A percentile compares a stretch with the other conserved stretches of the same genome.
These are phyloP conservation scores for Macroramphosus scolopax DNA, from an alignment of 2,797 vertebrate genomes.

Conservation along the genomic window DNA sequence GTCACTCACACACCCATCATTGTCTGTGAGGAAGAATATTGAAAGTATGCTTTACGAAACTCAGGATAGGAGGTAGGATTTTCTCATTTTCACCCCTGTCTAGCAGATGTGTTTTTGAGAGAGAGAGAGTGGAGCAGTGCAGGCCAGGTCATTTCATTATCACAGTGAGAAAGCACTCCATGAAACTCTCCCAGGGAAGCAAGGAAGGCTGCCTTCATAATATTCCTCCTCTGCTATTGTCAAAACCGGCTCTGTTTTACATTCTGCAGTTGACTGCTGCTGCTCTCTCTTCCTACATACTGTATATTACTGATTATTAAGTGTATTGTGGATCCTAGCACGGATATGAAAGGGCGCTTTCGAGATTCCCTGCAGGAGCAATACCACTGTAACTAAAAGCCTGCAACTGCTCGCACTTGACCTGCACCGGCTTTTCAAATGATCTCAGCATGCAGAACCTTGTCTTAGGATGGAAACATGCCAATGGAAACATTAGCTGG, in stretches of 20 bases:
- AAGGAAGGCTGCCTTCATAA: conserved; percentile 63
- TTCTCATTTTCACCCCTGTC: conserved; percentile 73
- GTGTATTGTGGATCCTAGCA: conserved; percentile 7
- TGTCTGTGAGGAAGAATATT: conserved; percentile 63
- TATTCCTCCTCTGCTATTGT: conserved; percentile 57
- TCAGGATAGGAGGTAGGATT: conserved; percentile 67
- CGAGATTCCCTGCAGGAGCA: conserved; percentile 32
- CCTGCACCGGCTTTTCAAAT: conserved; percentile 58
- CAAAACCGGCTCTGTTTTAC: conserved; percentile 65
- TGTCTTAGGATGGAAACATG: conserved; percentile 59
- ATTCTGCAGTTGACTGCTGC: conserved; percentile 49
- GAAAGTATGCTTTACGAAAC: conserved; percentile 69
- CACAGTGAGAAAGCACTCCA: conserved; percentile 74
- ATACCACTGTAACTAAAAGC: conserved; percentile 43
- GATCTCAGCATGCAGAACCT: conserved; percentile 56
- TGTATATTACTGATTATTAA: conserved; percentile 11
- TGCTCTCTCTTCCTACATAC: conserved; percentile 30
- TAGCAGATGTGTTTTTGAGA: conserved; percentile 69
- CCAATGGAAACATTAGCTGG: conserved; percentile 66
- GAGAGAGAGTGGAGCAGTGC: conserved; percentile 48
- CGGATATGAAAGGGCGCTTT: conserved; percentile 7
- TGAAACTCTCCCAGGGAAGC: conserved; percentile 69
- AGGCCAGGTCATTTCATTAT: conserved; percentile 78
- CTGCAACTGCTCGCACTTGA: conserved; percentile 46
- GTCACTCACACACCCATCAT: conserved; percentile 49